phyloP scores from a whole-genome alignment of 2,888 invertebrate species.

The Leptogaster cylindrica region DNA sequence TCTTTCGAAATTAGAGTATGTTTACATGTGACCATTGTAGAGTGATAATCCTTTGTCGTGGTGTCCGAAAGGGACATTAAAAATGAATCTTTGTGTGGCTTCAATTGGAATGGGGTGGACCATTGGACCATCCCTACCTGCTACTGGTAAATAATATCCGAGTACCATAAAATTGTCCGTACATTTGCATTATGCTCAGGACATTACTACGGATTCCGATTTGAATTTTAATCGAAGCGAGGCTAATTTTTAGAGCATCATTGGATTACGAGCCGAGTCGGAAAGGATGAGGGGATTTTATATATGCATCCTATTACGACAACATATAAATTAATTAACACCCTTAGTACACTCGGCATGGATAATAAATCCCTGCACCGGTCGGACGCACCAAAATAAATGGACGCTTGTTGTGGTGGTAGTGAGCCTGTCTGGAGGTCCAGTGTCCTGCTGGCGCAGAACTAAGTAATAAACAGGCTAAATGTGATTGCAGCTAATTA shows the following conservation, averaged over 20 bases:
- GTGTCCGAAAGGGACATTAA: no score
- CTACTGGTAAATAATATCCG: neutral
- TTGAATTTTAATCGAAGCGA: conserved; percentile 6
- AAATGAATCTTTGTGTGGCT: no score
- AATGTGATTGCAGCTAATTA: neutral
- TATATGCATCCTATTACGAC: neutral
- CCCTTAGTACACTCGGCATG: neutral
- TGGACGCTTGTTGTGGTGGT: no score
- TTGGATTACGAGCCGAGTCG: neutral
- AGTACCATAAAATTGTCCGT: neutral
- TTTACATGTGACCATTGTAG: no score
- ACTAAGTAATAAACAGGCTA: neutral
- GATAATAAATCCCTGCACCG: conserved; percentile 3
- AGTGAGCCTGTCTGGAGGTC: neutral
- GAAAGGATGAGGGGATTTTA: neutral
- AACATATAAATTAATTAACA: neutral
- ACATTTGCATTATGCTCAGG: neutral
- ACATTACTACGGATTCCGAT: neutral
- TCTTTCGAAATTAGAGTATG: no score
- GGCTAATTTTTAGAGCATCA: neutral
- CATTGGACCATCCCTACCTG: no score
- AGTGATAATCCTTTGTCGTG: no score
- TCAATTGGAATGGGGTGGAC: no score
- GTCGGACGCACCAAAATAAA: no score
- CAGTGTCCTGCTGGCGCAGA: neutral